phyloP scores from a whole-genome alignment of 2,888 invertebrate genomes.

The Epicampocera succincta region DNA sequence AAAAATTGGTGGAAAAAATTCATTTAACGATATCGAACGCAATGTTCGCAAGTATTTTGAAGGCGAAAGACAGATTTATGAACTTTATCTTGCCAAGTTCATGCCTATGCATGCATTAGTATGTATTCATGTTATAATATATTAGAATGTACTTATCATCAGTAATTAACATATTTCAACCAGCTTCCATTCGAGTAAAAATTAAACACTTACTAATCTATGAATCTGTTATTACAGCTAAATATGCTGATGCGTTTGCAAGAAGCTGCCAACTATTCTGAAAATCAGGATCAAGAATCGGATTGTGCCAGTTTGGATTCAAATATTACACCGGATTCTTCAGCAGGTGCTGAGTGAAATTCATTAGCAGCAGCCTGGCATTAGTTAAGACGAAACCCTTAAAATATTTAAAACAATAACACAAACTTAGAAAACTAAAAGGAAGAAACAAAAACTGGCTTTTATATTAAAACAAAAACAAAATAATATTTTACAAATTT shows the following conservation, averaged over 20 bases:
- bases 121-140: too few relatives aligned
- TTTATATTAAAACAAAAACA: not conserved
- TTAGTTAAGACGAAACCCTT: too few relatives aligned
- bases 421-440: not conserved
- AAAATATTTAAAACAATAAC: not conserved
- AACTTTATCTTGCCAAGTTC: too few relatives aligned
- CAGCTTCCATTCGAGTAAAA: too few relatives aligned
- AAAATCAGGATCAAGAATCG: constrained; percentile 94
- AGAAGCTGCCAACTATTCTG: constrained; percentile 96
- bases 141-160: too few relatives aligned
- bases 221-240: constrained; percentile 83
- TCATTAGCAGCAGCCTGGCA: not conserved
- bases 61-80: too few relatives aligned
- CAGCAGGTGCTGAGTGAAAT: constrained; percentile 82
- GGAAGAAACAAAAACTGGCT: constrained; percentile 4
- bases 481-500: constrained; percentile 41
- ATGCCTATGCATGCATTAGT: too few relatives aligned
- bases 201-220: not conserved
- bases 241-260: constrained; percentile 98
- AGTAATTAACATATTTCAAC: too few relatives aligned
- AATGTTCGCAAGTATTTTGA: too few relatives aligned
- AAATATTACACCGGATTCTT: constrained; percentile 88
- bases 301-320: constrained; percentile 93
- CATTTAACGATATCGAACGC: too few relatives aligned
- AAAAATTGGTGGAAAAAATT: too few relatives aligned